Evolutionary conservation across 64 coral and sea anemone species (phyloP).

Genomic region (Pocillopora verrucosa): DNA sequence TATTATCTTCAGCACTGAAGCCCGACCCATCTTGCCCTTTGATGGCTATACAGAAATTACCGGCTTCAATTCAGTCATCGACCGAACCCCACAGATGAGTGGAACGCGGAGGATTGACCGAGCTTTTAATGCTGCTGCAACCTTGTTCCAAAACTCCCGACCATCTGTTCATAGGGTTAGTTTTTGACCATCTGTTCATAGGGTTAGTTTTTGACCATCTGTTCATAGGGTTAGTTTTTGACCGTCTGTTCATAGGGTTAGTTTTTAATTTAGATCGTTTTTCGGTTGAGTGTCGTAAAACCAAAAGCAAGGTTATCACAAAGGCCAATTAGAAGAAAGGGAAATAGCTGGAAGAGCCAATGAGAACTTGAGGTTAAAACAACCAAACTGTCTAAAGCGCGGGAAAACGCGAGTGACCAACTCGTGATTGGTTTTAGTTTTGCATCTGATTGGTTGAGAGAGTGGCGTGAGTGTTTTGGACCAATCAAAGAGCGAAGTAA

Average conservation of each 20-base stretch:
- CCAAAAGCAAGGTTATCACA: too few species aligned
- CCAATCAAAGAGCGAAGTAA: too few species aligned
- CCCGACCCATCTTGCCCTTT: constrained; percentile 39
- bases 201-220: background rate
- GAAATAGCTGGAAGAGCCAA: too few species aligned
- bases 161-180: background rate
- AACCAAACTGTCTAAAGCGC: too few species aligned
- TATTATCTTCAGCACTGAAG: constrained; percentile 40
- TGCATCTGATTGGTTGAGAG: too few species aligned
- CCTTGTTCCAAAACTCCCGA: constrained; percentile 2
- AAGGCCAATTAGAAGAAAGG: too few species aligned
- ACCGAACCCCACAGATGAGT: constrained; percentile 24
- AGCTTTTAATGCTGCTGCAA: background rate
- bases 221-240: background rate
- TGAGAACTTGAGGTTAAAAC: too few species aligned
- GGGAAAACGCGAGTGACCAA: too few species aligned
- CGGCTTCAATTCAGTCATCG: constrained; percentile 45
- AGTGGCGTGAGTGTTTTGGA: too few species aligned
- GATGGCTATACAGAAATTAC: constrained; percentile 3
- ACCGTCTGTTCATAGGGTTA: background rate
- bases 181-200: background rate
- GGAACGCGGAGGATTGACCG: constrained; percentile 20
- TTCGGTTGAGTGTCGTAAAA: too few species aligned
- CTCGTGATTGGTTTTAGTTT: too few species aligned
- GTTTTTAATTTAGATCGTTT: background rate